These are phyloP conservation scores for Acleris literana DNA, from an alignment of 2,888 invertebrate species.

Conservation along the genomic window DNA sequence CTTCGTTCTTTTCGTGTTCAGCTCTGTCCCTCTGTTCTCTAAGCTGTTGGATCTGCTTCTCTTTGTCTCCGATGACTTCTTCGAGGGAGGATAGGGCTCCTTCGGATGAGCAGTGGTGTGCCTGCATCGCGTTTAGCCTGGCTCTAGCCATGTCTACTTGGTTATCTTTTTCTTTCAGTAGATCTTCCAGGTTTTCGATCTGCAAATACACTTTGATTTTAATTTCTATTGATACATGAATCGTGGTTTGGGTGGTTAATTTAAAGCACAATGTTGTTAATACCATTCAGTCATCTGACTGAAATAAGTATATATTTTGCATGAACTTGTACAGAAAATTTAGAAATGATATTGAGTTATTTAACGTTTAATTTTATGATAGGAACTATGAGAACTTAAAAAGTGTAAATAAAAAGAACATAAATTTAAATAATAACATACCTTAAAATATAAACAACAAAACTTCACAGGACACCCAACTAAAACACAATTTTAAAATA, in stretches of 20 bases:
- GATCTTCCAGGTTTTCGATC: slow-evolving; percentile 98
- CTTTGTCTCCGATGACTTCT: slow-evolving; percentile 98
- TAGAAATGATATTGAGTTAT: no score
- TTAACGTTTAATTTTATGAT: no score
- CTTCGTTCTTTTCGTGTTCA: slow-evolving; percentile 97
- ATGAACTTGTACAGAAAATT: background rate
- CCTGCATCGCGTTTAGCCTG: slow-evolving; percentile 95
- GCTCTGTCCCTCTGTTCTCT: slow-evolving; percentile 97
- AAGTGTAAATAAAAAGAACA: slow-evolving; percentile 26
- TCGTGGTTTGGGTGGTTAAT: background rate
- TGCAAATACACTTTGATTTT: slow-evolving; percentile 66
- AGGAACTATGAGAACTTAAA: no score
- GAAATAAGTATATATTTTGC: background rate
- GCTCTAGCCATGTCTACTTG: slow-evolving; percentile 98
- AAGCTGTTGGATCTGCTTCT: slow-evolving; percentile 97
- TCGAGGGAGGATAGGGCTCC: slow-evolving; percentile 96
- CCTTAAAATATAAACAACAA: slow-evolving; percentile 36
- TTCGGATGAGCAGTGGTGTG: slow-evolving; percentile 96
- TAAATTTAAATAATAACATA: slow-evolving; percentile 42
- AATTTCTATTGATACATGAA: slow-evolving; percentile 4
- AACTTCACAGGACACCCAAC: slow-evolving; percentile 31
- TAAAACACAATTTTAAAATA: slow-evolving; percentile 25
- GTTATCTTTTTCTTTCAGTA: slow-evolving; percentile 98
- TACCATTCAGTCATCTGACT: background rate
- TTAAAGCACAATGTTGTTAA: background rate